phyloP scores from a whole-genome alignment of 1,140 invertebrate species.

The Sarcophaga bullata region DNA sequence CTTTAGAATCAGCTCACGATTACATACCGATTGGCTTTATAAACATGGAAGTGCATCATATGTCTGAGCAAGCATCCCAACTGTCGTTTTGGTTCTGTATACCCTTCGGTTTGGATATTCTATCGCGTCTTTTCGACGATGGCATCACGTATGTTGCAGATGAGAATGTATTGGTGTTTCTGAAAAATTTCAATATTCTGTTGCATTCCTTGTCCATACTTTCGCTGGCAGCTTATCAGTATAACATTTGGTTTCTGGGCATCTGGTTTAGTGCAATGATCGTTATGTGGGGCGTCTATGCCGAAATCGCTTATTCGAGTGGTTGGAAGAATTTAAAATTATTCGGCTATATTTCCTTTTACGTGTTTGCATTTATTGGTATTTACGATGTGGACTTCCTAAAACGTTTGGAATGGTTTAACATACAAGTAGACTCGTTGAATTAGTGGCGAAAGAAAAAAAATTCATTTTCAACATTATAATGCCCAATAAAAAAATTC shows the following conservation, averaged over 20 bases:
- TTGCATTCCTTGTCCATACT: slow-evolving; percentile 23
- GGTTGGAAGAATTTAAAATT: neutral
- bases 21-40: neutral
- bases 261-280: neutral
- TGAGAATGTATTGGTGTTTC: neutral
- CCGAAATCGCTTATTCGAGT: neutral
- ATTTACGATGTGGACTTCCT: slow-evolving; percentile 29
- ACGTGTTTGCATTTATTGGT: neutral
- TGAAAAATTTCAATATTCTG: slow-evolving; percentile 28
- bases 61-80: neutral
- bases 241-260: slow-evolving; percentile 30
- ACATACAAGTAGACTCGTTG: no score
- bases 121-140: neutral
- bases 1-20: neutral
- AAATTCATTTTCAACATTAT: no score
- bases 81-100: neutral
- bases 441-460: no score
- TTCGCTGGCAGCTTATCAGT: slow-evolving; percentile 8
- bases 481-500: no score
- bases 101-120: neutral
- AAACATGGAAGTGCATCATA: slow-evolving; percentile 19
- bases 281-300: neutral
- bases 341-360: slow-evolving; percentile 24
- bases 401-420: slow-evolving; percentile 13
- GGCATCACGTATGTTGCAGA: neutral